Conservation (phyloP, 2,888 invertebrate species). For the Gasteruption jaculator region DNA sequence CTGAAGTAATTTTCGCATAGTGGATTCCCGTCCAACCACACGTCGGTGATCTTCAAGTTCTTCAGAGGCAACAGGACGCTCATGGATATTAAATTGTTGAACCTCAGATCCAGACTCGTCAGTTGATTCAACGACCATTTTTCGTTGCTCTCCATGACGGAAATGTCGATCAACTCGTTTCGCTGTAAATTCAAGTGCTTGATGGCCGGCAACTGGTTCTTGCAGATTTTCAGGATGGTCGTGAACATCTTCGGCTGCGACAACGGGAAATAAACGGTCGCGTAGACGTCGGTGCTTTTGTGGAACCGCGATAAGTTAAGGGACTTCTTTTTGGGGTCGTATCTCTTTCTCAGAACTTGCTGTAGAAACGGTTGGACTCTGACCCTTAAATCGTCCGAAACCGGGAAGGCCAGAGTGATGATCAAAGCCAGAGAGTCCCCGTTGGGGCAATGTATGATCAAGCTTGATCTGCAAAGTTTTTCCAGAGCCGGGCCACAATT, state of each 20-base stretch:
- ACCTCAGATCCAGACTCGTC: slow-evolving; percentile 40
- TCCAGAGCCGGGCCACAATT: slow-evolving; percentile 55
- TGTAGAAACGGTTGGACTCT: slow-evolving; percentile 52
- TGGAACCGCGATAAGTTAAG: slow-evolving; percentile 52
- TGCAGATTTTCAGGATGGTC: slow-evolving; percentile 49
- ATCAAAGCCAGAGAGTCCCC: slow-evolving; percentile 40
- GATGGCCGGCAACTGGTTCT: slow-evolving; percentile 30
- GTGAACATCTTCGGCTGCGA: slow-evolving; percentile 53
- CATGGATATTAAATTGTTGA: slow-evolving; percentile 40
- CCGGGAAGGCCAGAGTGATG: slow-evolving; percentile 51
- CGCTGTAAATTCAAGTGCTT: slow-evolving; percentile 36
- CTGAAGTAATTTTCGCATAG: slow-evolving; percentile 63
- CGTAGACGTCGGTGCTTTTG: slow-evolving; percentile 47
- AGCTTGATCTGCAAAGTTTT: slow-evolving; percentile 51
- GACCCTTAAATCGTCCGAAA: slow-evolving; percentile 50
- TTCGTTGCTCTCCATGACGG: slow-evolving; percentile 26
- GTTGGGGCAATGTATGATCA: slow-evolving; percentile 41
- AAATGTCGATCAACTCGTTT: slow-evolving; percentile 35
- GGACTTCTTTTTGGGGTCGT: slow-evolving; percentile 37
- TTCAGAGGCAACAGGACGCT: slow-evolving; percentile 40
- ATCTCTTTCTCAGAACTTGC: slow-evolving; percentile 46
- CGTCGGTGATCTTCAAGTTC: slow-evolving; percentile 51
- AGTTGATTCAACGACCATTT: slow-evolving; percentile 28
- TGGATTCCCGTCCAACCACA: slow-evolving; percentile 68
- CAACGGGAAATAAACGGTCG: slow-evolving; percentile 50